Evolutionary conservation across 92 coral and sea anemone species (phyloP), one percentile per base, ranked within the genome.

Genomic region (Paramuricea clavata): DNA sequence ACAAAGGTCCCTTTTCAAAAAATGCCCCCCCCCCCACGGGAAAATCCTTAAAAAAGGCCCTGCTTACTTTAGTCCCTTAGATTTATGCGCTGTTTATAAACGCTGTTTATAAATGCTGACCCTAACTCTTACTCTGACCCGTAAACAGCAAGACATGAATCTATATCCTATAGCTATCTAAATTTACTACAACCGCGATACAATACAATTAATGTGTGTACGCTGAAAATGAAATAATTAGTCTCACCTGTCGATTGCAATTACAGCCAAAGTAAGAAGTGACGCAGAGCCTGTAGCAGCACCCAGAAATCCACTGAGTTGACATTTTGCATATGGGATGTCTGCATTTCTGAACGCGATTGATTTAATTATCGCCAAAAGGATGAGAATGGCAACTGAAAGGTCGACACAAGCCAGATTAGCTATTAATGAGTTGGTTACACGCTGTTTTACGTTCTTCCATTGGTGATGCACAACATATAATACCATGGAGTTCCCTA

Each of bases 351-450:
- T 88, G 0, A 83, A 81, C n/a, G 50, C 50, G 22, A 93, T n/a
- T 31, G 85, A 81, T 27, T 88, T 88, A 12, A 74, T 81, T 1
- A 95, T 91, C 0, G 95, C 89, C 35, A 95, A 91, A 0, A 96
- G 97, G 36, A 95, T 69, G 2, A 95, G 86, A 47, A 93, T 34
- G 4, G 93, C 95, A n/a, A 95, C 74, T 0, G 83, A 82, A 25
- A 95, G 62, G 70, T 95, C 98, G 59, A 95, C 91, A 30, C 93
- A 89, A 7, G 98, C 98, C 1, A 95, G 90, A 87, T 93, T 95
- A 0, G 93, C 95, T 43, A 95, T 49, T 70, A 95, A 88, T 79
- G 89, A 85, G 75, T 93, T 91, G 31, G 98, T 90, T 17, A 93
- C 98, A 12, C 97, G 95, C 32, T 85, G 89, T 9, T 82, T 91